Base-by-base conservation (phyloP, 1,140 invertebrate species). In the Zaprionus lachaisei region DNA sequence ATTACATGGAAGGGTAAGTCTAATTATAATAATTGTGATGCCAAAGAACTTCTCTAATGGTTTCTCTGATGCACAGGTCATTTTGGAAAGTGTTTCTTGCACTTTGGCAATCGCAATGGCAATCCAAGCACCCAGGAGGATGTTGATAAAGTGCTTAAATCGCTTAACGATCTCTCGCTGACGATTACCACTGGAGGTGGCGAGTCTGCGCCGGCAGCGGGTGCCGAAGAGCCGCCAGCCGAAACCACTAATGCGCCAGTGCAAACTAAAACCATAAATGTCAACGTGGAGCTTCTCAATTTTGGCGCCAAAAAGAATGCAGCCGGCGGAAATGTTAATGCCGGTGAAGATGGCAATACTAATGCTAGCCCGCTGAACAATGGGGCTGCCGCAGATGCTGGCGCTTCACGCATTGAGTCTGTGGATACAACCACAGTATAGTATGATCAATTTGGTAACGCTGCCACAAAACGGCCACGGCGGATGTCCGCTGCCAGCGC, bases 1-100 rank as follows among this genome's bases (percentile, higher is more conserved):
- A 95, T 95, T 72, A 94, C 94, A 62, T 95, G 95, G 95, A 92
- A 92, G 63, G 92, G 92, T 92, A 79, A 22, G 78, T 66, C 7
- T 14, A 3, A 24, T 5, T 4, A 6, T 11, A 15, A n/a, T 14
- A 15, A 20, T 1, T 9, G 14, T 9, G 0, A 17, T 31, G 4
- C 2, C 7, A 20, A 9, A 37, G 14, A 17, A 2, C 34, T 15
- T 41, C 55, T 3, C 20, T 22, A 1, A 15, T 7, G 0, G 2
- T 17, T 44, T 38, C 24, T 5, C 26, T 38, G 11, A 6, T 68
- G 28, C 58, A 15, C 34, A 92, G 93, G 94, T 68, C 94, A 95
- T 7, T 93, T 93, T 67, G 95, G 95, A 20, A 94, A 94, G 72
- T 95, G 95, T 80, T 95, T 94, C 72, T 92, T 95, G 55, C 95